phyloP scores from a whole-genome alignment of 2,888 invertebrate genomes.

The Camptogramma bilineatum region DNA sequence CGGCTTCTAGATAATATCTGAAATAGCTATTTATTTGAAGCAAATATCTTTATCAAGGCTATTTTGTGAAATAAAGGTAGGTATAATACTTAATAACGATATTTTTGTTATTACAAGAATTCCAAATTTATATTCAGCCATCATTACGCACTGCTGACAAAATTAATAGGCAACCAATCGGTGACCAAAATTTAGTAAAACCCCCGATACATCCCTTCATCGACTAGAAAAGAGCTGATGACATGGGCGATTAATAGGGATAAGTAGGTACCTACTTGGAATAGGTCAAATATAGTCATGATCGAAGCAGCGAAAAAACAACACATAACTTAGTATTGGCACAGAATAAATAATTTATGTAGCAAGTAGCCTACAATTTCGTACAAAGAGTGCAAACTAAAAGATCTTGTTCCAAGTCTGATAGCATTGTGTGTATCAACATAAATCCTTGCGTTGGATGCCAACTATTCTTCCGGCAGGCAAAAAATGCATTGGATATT shows the following conservation, averaged over 20 bases:
- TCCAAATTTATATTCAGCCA: too few relatives aligned
- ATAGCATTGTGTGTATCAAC: conserved; percentile 16
- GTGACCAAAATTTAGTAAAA: too few relatives aligned
- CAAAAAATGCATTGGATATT: conserved; percentile 6
- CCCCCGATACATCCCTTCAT: too few relatives aligned
- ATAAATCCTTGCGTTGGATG: conserved; percentile 23
- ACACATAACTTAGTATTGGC: background rate
- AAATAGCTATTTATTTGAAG: background rate
- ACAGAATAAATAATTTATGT: too few relatives aligned
- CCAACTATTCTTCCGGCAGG: conserved; percentile 8
- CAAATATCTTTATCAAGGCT: background rate
- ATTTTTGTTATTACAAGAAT: too few relatives aligned
- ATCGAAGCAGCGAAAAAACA: background rate
- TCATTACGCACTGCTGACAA: too few relatives aligned
- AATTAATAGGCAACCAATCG: too few relatives aligned
- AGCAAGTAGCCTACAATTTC: background rate
- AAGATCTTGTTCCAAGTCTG: conserved; percentile 15
- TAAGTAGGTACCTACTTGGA: too few relatives aligned
- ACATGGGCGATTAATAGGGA: too few relatives aligned
- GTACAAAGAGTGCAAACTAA: conserved; percentile 7
- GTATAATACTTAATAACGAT: too few relatives aligned
- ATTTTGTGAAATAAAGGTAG: too few relatives aligned
- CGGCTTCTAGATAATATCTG: background rate
- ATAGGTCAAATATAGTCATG: background rate
- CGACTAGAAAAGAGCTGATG: too few relatives aligned